A percentile compares a stretch with the other conserved stretches of the same genome.
phyloP scores from a whole-genome alignment of 2,797 vertebrate genomes.

The Neomorphus geoffroyi region DNA sequence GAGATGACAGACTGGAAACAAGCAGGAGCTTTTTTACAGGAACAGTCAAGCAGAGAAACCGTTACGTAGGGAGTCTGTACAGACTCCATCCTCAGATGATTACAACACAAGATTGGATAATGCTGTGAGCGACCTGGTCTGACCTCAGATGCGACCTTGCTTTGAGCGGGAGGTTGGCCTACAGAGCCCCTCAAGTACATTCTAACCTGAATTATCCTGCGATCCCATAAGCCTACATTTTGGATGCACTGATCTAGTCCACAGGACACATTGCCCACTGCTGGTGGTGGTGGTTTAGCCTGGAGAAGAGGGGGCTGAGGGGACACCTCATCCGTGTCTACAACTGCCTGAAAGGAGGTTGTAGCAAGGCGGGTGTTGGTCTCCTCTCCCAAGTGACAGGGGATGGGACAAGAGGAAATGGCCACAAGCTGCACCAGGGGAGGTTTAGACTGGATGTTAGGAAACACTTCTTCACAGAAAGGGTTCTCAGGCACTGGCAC shows the following conservation, averaged over 20 bases:
- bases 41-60: neutral
- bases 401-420: too few relatives aligned
- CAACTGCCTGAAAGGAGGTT: too few relatives aligned
- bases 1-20: neutral
- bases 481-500: too few relatives aligned
- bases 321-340: too few relatives aligned
- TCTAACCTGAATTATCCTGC: neutral
- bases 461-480: too few relatives aligned
- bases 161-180: neutral
- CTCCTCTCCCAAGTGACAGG: too few relatives aligned
- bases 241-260: neutral
- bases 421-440: too few relatives aligned
- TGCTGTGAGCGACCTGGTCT: neutral
- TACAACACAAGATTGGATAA: neutral
- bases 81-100: neutral
- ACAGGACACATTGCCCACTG: neutral
- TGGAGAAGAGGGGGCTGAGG: too few relatives aligned
- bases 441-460: too few relatives aligned
- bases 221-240: neutral
- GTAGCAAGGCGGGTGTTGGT: too few relatives aligned
- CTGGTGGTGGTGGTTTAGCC: too few relatives aligned
- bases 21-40: neutral
- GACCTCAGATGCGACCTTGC: neutral
- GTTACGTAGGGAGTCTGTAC: neutral
- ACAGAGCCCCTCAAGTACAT: neutral